phyloP scores from a whole-genome alignment of 2,797 vertebrate species.

The Sciurus carolinensis region DNA sequence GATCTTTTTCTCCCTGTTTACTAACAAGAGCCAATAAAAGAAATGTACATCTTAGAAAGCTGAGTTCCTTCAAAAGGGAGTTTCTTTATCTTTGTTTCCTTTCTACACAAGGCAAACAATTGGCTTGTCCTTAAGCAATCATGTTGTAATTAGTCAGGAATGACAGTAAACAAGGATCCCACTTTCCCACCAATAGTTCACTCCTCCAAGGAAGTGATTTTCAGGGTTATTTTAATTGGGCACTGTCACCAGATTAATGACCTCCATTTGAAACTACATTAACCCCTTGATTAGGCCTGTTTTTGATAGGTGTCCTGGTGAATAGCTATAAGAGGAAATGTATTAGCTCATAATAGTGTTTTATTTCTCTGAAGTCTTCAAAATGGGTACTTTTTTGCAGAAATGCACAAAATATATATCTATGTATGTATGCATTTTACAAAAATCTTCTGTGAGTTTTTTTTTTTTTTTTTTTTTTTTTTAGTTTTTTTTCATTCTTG shows the following conservation, averaged over 20 bases:
- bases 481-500: conserved; percentile 6
- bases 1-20: background rate
- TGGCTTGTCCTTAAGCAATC: conserved; percentile 46
- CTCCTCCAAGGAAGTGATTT: conserved; percentile 30
- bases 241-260: conserved; percentile 19
- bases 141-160: conserved; percentile 71
- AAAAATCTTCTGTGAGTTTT: background rate
- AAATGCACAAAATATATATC: conserved; percentile 19
- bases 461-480: conserved; percentile 6
- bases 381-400: background rate
- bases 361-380: conserved; percentile 45
- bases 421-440: conserved; percentile 8
- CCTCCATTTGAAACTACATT: background rate
- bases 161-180: conserved; percentile 5
- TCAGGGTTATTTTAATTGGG: conserved; percentile 5
- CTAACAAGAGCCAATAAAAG: background rate
- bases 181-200: conserved; percentile 2
- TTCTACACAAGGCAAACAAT: conserved; percentile 32
- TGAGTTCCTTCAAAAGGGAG: background rate
- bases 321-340: background rate
- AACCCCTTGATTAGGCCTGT: background rate
- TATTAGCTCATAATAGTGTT: background rate
- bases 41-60: conserved; percentile 15
- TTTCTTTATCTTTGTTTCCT: conserved; percentile 54
- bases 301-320: conserved; percentile 16